phyloP scores from a whole-genome alignment of 2,888 invertebrate species.

The Plebejus melissa region DNA sequence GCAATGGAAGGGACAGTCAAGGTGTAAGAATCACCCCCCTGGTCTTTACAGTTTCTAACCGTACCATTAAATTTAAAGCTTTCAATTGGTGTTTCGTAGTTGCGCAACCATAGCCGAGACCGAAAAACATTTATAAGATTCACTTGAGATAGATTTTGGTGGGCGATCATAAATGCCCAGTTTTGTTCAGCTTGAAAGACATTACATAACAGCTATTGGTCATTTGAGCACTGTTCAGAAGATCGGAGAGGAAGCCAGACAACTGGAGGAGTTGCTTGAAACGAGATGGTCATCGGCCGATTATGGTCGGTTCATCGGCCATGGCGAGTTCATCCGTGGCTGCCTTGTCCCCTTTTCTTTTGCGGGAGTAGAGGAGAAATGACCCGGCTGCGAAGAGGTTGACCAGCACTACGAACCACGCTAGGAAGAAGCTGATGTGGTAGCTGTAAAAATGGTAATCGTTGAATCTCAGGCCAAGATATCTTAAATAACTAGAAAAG shows the following conservation, averaged over 20 bases:
- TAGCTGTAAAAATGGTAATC: constrained; percentile 64
- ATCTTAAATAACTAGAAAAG: no score
- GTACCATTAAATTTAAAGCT: constrained; percentile 17
- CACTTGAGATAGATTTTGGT: neutral
- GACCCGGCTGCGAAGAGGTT: constrained; percentile 84
- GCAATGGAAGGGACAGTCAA: neutral
- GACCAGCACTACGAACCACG: constrained; percentile 87
- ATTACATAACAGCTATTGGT: constrained; percentile 63
- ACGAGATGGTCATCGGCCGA: constrained; percentile 80
- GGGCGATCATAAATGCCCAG: constrained; percentile 11
- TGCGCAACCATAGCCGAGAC: constrained; percentile 1
- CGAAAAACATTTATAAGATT: neutral
- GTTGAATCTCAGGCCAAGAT: no score
- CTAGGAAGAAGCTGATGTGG: constrained; percentile 85
- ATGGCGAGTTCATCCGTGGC: constrained; percentile 89
- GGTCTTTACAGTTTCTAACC: constrained; percentile 9
- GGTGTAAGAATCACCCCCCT: neutral
- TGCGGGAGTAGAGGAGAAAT: constrained; percentile 90
- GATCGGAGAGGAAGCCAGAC: constrained; percentile 55
- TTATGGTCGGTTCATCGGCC: constrained; percentile 91
- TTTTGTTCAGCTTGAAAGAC: constrained; percentile 55
- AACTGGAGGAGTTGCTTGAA: constrained; percentile 47
- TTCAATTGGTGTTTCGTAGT: neutral
- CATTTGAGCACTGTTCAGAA: constrained; percentile 76
- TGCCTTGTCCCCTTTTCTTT: constrained; percentile 90